A percentile compares a stretch with the other conserved stretches of the same genome.
phyloP scores from a whole-genome alignment of 2,113 vertebrate species.

The Vireo altiloquus region DNA sequence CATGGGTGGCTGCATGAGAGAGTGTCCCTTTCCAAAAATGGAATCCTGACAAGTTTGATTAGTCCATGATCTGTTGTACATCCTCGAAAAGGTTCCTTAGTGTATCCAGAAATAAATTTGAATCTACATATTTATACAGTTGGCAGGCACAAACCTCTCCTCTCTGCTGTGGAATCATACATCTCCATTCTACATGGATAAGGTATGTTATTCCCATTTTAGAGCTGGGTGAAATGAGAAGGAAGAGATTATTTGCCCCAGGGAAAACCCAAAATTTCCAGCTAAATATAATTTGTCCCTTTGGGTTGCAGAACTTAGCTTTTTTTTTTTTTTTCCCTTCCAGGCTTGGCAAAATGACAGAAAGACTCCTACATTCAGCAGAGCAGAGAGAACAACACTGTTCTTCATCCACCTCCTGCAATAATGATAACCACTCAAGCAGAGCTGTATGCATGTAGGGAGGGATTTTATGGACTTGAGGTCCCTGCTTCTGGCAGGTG shows the following conservation, averaged over 20 bases:
- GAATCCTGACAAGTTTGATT: background rate
- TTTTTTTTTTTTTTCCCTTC: background rate
- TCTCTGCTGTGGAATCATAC: background rate
- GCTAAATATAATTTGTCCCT: background rate
- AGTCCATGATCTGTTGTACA: background rate
- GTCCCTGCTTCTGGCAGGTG: constrained; percentile 13
- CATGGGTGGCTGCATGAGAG: background rate
- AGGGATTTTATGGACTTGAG: background rate
- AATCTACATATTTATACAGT: background rate
- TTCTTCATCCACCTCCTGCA: background rate
- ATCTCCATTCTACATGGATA: background rate
- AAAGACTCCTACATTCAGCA: constrained; percentile 13
- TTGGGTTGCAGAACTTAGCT: background rate
- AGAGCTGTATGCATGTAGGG: background rate
- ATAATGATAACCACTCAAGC: constrained; percentile 22
- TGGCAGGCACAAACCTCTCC: background rate
- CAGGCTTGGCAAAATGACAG: background rate
- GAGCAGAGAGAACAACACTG: background rate
- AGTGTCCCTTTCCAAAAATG: background rate
- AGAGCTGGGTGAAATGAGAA: background rate
- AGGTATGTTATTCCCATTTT: background rate
- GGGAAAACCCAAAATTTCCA: background rate
- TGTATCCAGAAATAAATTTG: background rate
- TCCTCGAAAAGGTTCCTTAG: background rate
- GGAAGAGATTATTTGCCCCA: background rate